These are phyloP conservation scores for Leptothorax acervorum DNA, from an alignment of 2,888 invertebrate genomes.

Conservation along the genomic window DNA sequence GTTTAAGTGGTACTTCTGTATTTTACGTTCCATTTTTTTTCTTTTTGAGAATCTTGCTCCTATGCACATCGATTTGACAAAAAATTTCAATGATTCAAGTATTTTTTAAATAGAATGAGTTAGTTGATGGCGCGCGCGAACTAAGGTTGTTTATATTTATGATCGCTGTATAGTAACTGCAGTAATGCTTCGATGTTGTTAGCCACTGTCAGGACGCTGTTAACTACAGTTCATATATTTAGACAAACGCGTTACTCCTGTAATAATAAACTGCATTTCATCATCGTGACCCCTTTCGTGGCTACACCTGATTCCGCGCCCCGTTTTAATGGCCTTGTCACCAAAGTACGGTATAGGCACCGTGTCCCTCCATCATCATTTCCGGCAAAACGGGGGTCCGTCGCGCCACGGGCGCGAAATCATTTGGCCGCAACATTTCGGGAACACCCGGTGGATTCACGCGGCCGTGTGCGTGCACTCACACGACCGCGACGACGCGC, in stretches of 20 bases:
- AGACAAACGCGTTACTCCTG: conserved; percentile 22
- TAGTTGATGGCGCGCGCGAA: neutral
- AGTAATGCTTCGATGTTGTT: conserved; percentile 11
- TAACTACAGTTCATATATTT: conserved; percentile 22
- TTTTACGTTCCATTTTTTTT: neutral
- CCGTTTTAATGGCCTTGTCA: conserved; percentile 45
- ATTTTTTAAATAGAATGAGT: neutral
- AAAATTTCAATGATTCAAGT: neutral
- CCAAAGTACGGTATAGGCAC: conserved; percentile 8
- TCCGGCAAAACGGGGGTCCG: conserved; percentile 29
- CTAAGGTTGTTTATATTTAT: neutral
- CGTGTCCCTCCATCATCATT: conserved; percentile 47
- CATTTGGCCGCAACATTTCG: conserved; percentile 23
- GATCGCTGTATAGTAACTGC: neutral
- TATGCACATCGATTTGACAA: no score
- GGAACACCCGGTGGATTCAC: conserved; percentile 38
- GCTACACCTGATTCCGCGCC: conserved; percentile 30
- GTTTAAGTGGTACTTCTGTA: neutral
- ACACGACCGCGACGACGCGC: conserved; percentile 57
- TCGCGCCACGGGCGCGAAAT: conserved; percentile 37
- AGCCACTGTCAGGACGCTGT: neutral
- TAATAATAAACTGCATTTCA: conserved; percentile 42
- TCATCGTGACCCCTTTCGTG: conserved; percentile 35
- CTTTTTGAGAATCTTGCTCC: neutral
- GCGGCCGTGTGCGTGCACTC: conserved; percentile 49